Conservation (phyloP, 2,888 invertebrate genomes). For the Bombyx huttoni region DNA sequence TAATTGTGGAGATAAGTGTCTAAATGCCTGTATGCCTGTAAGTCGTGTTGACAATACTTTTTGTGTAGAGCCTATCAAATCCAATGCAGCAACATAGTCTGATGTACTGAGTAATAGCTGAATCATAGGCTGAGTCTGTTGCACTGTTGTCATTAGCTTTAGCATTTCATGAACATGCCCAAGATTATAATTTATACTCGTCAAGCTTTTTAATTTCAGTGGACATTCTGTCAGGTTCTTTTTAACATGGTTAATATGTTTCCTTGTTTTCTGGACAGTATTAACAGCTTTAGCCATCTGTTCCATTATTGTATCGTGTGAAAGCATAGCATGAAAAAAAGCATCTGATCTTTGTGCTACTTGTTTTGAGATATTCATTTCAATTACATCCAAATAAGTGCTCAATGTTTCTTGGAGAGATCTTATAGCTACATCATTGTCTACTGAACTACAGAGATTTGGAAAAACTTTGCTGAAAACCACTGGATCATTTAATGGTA, state of each 20-base stretch:
- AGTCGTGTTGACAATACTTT: slow-evolving; percentile 92
- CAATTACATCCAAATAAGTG: slow-evolving; percentile 95
- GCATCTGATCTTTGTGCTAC: slow-evolving; percentile 95
- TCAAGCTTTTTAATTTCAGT: slow-evolving; percentile 81
- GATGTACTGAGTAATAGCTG: slow-evolving; percentile 94
- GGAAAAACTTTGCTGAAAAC: slow-evolving; percentile 91
- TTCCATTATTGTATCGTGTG: slow-evolving; percentile 97
- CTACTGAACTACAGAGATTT: slow-evolving; percentile 68
- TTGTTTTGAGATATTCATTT: slow-evolving; percentile 93
- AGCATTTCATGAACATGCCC: slow-evolving; percentile 79
- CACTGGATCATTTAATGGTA: slow-evolving; percentile 84
- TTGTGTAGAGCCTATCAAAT: slow-evolving; percentile 96
- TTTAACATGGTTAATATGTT: slow-evolving; percentile 84
- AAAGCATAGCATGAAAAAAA: slow-evolving; percentile 98
- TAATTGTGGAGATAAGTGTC: slow-evolving; percentile 95
- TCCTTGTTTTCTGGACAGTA: slow-evolving; percentile 81
- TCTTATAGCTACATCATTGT: slow-evolving; percentile 75
- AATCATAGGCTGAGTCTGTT: slow-evolving; percentile 98
- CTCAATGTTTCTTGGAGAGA: slow-evolving; percentile 91
- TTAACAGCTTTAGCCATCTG: slow-evolving; percentile 88
- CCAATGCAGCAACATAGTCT: slow-evolving; percentile 97
- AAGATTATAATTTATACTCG: slow-evolving; percentile 77
- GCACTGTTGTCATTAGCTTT: slow-evolving; percentile 93
- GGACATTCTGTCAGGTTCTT: slow-evolving; percentile 84
- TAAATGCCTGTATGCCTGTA: slow-evolving; percentile 93